These are phyloP conservation scores for Cyphomyrmex costatus DNA, from an alignment of 1,140 invertebrate species.

Conservation along the genomic window DNA sequence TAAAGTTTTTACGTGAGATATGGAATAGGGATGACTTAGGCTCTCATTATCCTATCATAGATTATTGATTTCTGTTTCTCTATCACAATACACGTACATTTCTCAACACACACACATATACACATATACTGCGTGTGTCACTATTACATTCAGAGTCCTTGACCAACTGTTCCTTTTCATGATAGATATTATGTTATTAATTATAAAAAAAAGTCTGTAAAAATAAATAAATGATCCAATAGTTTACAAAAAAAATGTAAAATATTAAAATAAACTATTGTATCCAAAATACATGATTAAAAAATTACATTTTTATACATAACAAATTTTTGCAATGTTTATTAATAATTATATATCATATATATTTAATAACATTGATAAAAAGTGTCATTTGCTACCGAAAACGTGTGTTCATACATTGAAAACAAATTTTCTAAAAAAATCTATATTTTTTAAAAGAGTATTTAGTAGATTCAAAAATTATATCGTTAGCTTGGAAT, in stretches of 20 bases:
- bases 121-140: slow-evolving; percentile 5
- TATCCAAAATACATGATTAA: not conserved
- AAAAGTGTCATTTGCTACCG: not conserved
- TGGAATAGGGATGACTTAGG: not conserved
- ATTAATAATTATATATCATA: not conserved
- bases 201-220: not conserved
- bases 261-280: not conserved
- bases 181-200: slow-evolving; percentile 24
- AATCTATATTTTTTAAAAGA: too few species aligned
- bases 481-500: not conserved
- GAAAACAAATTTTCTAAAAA: too few species aligned
- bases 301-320: not conserved
- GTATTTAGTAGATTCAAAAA: too few species aligned
- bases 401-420: not conserved
- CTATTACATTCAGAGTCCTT: slow-evolving; percentile 34
- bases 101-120: not conserved
- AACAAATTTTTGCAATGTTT: not conserved
- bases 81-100: not conserved
- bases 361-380: not conserved
- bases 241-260: not conserved
- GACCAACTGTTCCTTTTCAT: slow-evolving; percentile 25
- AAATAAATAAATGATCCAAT: not conserved
- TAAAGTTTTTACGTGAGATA: not conserved
- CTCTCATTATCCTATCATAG: slow-evolving; percentile 39
- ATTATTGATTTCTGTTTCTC: slow-evolving; percentile 37